Base-by-base conservation (phyloP, 1,140 invertebrate genomes). In the Coptotermes formosanus region DNA sequence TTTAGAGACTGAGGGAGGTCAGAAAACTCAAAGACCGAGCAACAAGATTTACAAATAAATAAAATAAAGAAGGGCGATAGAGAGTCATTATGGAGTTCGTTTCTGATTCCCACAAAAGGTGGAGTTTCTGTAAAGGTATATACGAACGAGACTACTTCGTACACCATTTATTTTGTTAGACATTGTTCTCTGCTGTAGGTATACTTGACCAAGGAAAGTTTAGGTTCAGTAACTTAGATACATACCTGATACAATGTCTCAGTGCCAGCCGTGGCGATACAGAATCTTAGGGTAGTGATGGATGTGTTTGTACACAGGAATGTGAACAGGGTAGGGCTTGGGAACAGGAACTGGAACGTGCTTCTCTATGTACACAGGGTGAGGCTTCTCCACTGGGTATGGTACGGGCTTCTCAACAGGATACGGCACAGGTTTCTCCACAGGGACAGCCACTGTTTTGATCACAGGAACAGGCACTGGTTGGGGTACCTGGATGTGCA, bases 271-370 rank as follows among this genome's bases (percentile, higher is more conserved):
- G 32, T 82, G 48, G n/a, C 75, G 38, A 6, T 55, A 25, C 44
- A 82, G 23, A 1, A 30, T 43, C 43, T 44, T 86, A 45, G 59
- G 93, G 90, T 95, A 94, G 89, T 95, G 95, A 91, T 95, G 95
- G 88, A 96, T 94, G 90, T 96, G 95, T 90, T 96, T 96, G 92
- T 96, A 96, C 82, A 96, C 94, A 11, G 95, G 95, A 30, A 95
- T 94, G 88, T 95, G 95, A 85, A 96, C 95, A 82, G 95, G 94
- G 90, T 96, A 96, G 43, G 95, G 95, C 90, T 95, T 95, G 25
- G 94, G 94, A 88, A 96, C 94, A 44, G 95, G 94, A 45, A 96
- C 94, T 88, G 95, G 94, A 87, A 95, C 94, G 89, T 95, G 95
- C 90, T 96, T 96, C 86, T 96, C 94, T 8, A 96, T 94, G 87